These are phyloP conservation scores for Subacronicta megacephala DNA, from an alignment of 2,888 invertebrate genomes.

Conservation along the genomic window DNA sequence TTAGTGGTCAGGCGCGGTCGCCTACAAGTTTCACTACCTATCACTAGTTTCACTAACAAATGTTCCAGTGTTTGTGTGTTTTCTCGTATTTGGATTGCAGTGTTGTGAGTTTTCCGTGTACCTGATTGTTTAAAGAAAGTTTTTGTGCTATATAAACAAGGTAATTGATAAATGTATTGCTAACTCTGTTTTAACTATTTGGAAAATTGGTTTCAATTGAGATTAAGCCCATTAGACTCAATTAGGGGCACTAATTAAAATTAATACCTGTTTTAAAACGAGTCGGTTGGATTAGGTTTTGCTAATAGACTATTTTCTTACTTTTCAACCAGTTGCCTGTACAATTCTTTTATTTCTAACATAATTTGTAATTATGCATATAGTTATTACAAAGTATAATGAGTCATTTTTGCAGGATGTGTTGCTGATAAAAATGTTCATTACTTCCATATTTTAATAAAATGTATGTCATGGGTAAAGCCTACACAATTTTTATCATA, in stretches of 20 bases:
- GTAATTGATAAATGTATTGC: slow-evolving; percentile 34
- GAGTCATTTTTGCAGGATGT: slow-evolving; percentile 33
- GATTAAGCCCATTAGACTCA: slow-evolving; percentile 44
- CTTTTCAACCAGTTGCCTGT: slow-evolving; percentile 1
- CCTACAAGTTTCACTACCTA: slow-evolving; percentile 51
- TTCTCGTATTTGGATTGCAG: slow-evolving; percentile 74
- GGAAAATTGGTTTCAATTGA: slow-evolving; percentile 38
- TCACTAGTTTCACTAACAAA: slow-evolving; percentile 46
- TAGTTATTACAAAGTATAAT: slow-evolving; percentile 4
- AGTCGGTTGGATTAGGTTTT: slow-evolving; percentile 16
- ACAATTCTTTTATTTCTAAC: background rate
- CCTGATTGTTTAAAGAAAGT: slow-evolving; percentile 51
- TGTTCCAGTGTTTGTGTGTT: slow-evolving; percentile 61
- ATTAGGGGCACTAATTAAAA: slow-evolving; percentile 49
- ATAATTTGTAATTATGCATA: too few relatives aligned
- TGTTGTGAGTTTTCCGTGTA: slow-evolving; percentile 62
- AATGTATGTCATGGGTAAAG: background rate
- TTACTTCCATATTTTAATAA: too few relatives aligned
- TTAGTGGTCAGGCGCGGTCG: slow-evolving; percentile 65
- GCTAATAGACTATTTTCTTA: slow-evolving; percentile 6
- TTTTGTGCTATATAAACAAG: slow-evolving; percentile 32
- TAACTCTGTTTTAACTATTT: slow-evolving; percentile 17
- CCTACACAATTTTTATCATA: background rate
- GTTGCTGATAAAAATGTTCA: background rate
- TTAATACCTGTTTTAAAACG: slow-evolving; percentile 30